These are phyloP conservation scores for Dryocosmus kuriphilus DNA, from an alignment of 2,888 invertebrate genomes.

Conservation along the genomic window DNA sequence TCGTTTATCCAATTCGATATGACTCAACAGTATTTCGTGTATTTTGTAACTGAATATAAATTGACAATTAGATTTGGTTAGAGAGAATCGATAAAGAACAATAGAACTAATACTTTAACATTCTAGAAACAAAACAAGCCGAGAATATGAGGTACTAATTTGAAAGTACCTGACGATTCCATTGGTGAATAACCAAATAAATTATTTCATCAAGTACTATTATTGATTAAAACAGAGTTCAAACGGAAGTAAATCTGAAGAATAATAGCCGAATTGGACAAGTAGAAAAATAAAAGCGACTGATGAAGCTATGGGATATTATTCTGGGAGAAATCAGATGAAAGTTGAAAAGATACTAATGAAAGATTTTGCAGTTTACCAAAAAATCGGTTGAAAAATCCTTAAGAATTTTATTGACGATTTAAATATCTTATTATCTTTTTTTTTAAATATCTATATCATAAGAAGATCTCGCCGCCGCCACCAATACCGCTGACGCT, in stretches of 20 bases:
- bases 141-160: not conserved
- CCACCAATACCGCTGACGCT: too few species aligned
- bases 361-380: too few species aligned
- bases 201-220: not conserved
- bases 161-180: not conserved
- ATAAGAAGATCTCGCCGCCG: too few species aligned
- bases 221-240: not conserved
- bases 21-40: not conserved
- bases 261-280: not conserved
- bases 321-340: too few species aligned
- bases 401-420: too few species aligned
- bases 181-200: not conserved
- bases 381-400: too few species aligned
- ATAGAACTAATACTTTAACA: constrained; percentile 39
- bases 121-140: constrained; percentile 42
- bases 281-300: not conserved
- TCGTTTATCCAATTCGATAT: not conserved
- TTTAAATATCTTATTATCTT: too few species aligned
- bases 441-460: too few species aligned
- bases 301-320: not conserved
- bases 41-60: constrained; percentile 24
- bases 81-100: not conserved
- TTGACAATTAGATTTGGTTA: constrained; percentile 8
- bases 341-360: too few species aligned
- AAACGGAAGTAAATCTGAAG: too few species aligned